Base-by-base conservation (phyloP, 1,140 invertebrate genomes). In the Orchesella cincta region DNA sequence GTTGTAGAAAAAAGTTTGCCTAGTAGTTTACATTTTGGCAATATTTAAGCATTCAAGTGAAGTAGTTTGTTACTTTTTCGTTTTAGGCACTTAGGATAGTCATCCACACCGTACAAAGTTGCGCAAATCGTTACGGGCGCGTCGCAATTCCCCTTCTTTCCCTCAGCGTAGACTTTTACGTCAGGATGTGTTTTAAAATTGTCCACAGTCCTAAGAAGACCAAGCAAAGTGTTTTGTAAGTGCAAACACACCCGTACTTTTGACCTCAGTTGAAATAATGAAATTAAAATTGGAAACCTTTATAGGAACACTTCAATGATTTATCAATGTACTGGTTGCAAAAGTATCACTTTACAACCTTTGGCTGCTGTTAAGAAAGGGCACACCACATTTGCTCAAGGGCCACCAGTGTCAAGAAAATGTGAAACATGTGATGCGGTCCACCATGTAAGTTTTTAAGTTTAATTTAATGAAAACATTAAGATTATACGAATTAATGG, bases 101-200 rank as follows among this genome's bases (percentile, higher is more conserved):
- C 29, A 86, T 99, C 28, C 93, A 96, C 83, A 91, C 91, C 80
- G 93, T 99, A 80, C 94, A 98, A 81, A 88, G 90, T 0, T 93
- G 96, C 84, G 98, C 98, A 0, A 96, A 93, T 84, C 88, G 94
- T 46, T 97, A 99, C 86, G 93, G 94, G 26, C 89, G 94, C 62
- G 98, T 97, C 83, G 98, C 98, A 81, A 89, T 91, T 73, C 98
- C 98, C 0, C 81, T 99, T 3, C 83, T 99, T 0, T 96, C 93
- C 29, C 84, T 99, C 70, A 98, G 96, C 76, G 94, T 93, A 1
- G 98, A 99, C 86, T 99, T 99, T 87, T 99, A 99, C 85, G 91
- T 99, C 31, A 87, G 98, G 80, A 91, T 99, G 5, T 98, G 99
- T 88, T 94, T 99, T 0, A 89, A 90, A 83, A 86, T 99, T 1